Evolutionary conservation across 2,888 invertebrate genomes (phyloP).

Genomic region (Epinotia demarniana): DNA sequence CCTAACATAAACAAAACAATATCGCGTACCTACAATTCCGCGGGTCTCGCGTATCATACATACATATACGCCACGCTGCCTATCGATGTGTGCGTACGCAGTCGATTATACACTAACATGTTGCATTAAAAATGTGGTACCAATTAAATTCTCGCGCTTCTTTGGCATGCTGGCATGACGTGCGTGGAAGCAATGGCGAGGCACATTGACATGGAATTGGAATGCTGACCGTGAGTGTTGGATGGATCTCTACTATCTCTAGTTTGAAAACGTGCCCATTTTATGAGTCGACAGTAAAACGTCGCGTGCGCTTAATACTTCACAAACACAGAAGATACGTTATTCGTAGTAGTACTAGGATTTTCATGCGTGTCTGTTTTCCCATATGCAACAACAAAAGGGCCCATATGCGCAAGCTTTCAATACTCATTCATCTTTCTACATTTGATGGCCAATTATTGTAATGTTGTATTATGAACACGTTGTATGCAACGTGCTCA

Average conservation of each 20-base stretch:
- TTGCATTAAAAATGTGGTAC: neutral
- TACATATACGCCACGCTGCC: constrained; percentile 12
- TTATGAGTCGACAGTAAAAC: neutral
- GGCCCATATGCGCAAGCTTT: neutral
- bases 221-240: neutral
- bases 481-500: constrained; percentile 10
- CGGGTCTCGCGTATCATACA: constrained; percentile 1
- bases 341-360: neutral
- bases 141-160: neutral
- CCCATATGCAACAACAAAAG: neutral
- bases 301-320: neutral
- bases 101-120: neutral
- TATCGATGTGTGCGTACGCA: neutral
- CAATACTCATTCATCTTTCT: neutral
- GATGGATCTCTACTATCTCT: neutral
- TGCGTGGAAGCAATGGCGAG: neutral
- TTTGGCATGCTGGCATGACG: neutral
- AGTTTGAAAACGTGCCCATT: neutral
- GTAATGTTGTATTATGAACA: neutral
- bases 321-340: neutral
- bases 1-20: constrained; percentile 22
- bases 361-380: neutral
- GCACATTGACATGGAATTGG: neutral
- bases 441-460: neutral
- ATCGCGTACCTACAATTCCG: constrained; percentile 27